Percentiles rank a stretch among this genome's conserved stretches.
These are phyloP conservation scores for Sesia apiformis DNA, from an alignment of 2,888 invertebrate species.

Conservation along the genomic window DNA sequence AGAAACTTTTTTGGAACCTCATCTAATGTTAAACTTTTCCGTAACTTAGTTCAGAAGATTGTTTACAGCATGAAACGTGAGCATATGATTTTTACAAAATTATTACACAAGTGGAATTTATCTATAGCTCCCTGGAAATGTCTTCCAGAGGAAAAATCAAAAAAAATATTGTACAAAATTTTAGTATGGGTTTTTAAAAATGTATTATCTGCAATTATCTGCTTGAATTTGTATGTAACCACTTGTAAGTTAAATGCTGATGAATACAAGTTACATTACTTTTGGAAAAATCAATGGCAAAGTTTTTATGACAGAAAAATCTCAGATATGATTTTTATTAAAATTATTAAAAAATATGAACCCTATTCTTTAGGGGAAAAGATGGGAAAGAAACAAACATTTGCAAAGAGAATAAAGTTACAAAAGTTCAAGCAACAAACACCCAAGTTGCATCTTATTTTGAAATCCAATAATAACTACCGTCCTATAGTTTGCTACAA, in stretches of 20 bases:
- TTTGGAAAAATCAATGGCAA: conserved; percentile 61
- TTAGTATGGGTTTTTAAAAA: conserved; percentile 43
- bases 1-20: conserved; percentile 36
- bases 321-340: conserved; percentile 36
- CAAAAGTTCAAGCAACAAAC: conserved; percentile 35
- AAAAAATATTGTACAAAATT: conserved; percentile 24
- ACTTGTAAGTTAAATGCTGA: conserved; percentile 52
- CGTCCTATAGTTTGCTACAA: conserved; percentile 60
- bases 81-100: conserved; percentile 29
- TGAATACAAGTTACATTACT: conserved; percentile 58
- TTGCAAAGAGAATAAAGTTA: conserved; percentile 24
- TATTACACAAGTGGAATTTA: conserved; percentile 43
- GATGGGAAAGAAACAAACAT: conserved; percentile 25
- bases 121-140: conserved; percentile 32
- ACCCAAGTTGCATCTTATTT: conserved; percentile 50
- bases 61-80: conserved; percentile 57
- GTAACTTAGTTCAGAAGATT: conserved; percentile 27
- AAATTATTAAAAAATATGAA: conserved; percentile 37
- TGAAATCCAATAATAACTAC: conserved; percentile 47
- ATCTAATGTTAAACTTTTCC: conserved; percentile 45
- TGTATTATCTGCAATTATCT: conserved; percentile 48
- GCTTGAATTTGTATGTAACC: conserved; percentile 58
- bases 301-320: conserved; percentile 55
- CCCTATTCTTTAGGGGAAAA: conserved; percentile 34
- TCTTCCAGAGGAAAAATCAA: conserved; percentile 10